Percentiles rank a stretch among this genome's conserved stretches.
These are phyloP conservation scores for Amphiprion ocellaris DNA, from an alignment of 2,113 vertebrate genomes.

Conservation along the genomic window DNA sequence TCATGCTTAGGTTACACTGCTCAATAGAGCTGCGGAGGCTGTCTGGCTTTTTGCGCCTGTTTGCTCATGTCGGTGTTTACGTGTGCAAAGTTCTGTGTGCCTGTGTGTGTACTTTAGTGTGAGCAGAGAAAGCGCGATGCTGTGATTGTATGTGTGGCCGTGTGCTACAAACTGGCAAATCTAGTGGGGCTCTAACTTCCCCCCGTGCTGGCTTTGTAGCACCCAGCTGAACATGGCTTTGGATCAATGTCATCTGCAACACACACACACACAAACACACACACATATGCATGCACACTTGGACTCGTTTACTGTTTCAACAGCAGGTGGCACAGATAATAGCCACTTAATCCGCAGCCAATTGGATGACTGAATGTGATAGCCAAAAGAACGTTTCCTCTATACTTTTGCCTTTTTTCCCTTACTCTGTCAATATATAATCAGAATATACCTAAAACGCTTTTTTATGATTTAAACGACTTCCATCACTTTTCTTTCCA, in stretches of 20 bases:
- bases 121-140: background rate
- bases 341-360: slow-evolving; percentile 68
- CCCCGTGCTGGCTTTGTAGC: slow-evolving; percentile 62
- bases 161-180: slow-evolving; percentile 53
- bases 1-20: slow-evolving; percentile 61
- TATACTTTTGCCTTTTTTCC: background rate
- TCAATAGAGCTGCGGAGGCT: slow-evolving; percentile 46
- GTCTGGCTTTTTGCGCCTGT: slow-evolving; percentile 44
- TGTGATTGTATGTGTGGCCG: slow-evolving; percentile 7
- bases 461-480: too few species aligned
- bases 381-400: slow-evolving; percentile 21
- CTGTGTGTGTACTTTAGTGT: slow-evolving; percentile 7
- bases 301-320: slow-evolving; percentile 75
- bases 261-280: slow-evolving; percentile 29
- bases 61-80: slow-evolving; percentile 36
- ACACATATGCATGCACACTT: slow-evolving; percentile 24
- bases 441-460: too few species aligned
- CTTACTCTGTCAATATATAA: background rate
- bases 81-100: slow-evolving; percentile 35
- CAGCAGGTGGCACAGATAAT: slow-evolving; percentile 77
- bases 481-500: too few species aligned
- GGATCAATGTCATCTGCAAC: slow-evolving; percentile 64
- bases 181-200: slow-evolving; percentile 45
- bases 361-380: slow-evolving; percentile 55
- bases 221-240: slow-evolving; percentile 66